A percentile compares a stretch with the other conserved stretches of the same genome.
Conservation (phyloP, 1,140 invertebrate species). For the Adoxophyes honmai region DNA sequence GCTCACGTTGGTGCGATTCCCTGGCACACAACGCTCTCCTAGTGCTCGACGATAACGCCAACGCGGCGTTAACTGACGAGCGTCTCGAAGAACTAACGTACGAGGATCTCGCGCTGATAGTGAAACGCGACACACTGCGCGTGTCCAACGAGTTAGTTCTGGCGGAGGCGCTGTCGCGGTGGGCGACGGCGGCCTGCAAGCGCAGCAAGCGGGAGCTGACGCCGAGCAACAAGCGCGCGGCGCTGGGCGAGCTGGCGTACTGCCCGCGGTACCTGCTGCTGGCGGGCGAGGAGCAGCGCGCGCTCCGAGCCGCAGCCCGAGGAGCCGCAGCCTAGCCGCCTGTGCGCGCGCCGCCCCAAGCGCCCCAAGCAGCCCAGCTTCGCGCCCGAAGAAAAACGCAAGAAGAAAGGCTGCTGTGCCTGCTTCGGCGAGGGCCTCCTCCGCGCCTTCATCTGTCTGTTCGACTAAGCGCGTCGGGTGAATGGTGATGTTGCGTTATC, state of each 20-base stretch:
- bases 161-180: conserved; percentile 80
- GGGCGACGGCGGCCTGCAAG: conserved; percentile 83
- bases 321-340: conserved; percentile 49
- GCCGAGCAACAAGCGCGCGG: conserved; percentile 78
- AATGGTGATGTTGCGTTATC: conserved; percentile 12
- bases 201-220: conserved; percentile 80
- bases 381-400: conserved; percentile 50
- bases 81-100: conserved; percentile 81
- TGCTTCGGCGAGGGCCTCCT: conserved; percentile 66
- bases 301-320: conserved; percentile 54
- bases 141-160: conserved; percentile 78
- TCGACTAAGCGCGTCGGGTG: conserved; percentile 53
- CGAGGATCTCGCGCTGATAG: conserved; percentile 79
- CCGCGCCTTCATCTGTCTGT: conserved; percentile 68
- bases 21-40: conserved; percentile 80
- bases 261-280: conserved; percentile 82
- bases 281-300: conserved; percentile 75
- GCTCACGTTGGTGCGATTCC: conserved; percentile 76
- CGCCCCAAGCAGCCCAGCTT: conserved; percentile 64
- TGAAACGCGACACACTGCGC: conserved; percentile 79
- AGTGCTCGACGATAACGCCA: conserved; percentile 80
- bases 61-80: conserved; percentile 80
- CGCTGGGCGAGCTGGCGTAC: conserved; percentile 81
- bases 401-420: conserved; percentile 61
- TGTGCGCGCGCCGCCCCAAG: conserved; percentile 57